Conservation (phyloP, 2,797 vertebrate species). For the Sylvia borin region DNA sequence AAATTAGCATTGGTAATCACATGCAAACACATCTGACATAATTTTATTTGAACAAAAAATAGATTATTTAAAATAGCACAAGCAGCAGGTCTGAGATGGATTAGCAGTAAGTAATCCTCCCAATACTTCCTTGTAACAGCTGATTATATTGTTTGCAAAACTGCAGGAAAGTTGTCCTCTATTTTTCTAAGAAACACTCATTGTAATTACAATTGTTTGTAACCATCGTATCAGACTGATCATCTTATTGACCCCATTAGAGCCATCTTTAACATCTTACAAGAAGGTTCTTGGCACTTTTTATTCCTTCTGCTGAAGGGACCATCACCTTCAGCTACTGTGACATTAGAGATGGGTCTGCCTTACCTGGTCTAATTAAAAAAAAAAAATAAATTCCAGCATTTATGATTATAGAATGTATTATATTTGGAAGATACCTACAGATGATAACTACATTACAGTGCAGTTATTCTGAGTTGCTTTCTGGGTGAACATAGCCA, state of each 20-base stretch:
- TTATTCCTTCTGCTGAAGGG: background rate
- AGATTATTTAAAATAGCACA: slow-evolving; percentile 62
- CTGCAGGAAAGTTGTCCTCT: slow-evolving; percentile 20
- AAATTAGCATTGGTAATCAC: slow-evolving; percentile 61
- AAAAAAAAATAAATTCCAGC: background rate
- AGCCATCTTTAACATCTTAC: background rate
- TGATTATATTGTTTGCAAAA: slow-evolving; percentile 38
- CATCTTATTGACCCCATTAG: background rate
- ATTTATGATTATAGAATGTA: background rate
- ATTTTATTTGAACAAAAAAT: slow-evolving; percentile 64
- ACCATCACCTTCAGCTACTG: background rate
- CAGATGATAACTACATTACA: background rate
- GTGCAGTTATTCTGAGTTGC: background rate
- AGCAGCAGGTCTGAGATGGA: slow-evolving; percentile 41
- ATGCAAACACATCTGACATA: slow-evolving; percentile 61
- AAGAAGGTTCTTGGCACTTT: background rate
- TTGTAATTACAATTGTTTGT: background rate
- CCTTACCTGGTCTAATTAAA: background rate
- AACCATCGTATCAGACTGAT: background rate
- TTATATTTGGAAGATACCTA: background rate
- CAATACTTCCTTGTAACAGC: background rate
- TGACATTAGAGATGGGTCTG: background rate
- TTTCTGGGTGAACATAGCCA: background rate
- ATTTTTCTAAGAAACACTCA: background rate
- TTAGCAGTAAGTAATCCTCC: slow-evolving; percentile 51